A percentile compares a stretch with the other conserved stretches of the same genome.
Evolutionary conservation across 1,140 invertebrate species (phyloP).

Genomic region (Hydropsyche tenuis): DNA sequence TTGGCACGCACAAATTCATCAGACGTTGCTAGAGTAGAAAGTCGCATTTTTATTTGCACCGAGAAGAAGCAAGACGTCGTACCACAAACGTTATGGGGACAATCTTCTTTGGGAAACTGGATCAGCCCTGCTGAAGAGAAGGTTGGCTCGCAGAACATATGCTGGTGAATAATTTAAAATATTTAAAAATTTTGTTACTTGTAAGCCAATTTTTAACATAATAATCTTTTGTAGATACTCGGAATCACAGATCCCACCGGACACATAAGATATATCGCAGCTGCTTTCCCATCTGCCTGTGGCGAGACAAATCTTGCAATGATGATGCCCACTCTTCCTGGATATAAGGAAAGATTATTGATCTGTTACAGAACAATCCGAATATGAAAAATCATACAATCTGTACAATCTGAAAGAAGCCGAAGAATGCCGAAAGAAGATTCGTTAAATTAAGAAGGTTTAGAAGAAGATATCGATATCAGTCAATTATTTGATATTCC

Average conservation of each 20-base stretch:
- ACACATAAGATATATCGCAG: slow-evolving; percentile 91
- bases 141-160: slow-evolving; percentile 99
- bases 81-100: slow-evolving; percentile 75
- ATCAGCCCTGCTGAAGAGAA: slow-evolving; percentile 84
- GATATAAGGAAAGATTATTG: slow-evolving; percentile 79
- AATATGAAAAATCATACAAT: no score
- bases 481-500: slow-evolving; percentile 86
- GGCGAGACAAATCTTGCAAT: slow-evolving; percentile 99
- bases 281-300: slow-evolving; percentile 97
- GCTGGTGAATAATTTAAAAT: slow-evolving; percentile 75
- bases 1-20: slow-evolving; percentile 93
- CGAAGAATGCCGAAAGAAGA: slow-evolving; percentile 70
- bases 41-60: slow-evolving; percentile 94
- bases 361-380: no score
- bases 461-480: slow-evolving; percentile 74
- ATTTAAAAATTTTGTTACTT: not conserved
- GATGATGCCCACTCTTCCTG: slow-evolving; percentile 91
- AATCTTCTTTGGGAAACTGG: slow-evolving; percentile 92
- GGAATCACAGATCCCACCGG: slow-evolving; percentile 92
- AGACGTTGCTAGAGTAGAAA: slow-evolving; percentile 97
- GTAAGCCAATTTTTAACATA: slow-evolving; percentile 41
- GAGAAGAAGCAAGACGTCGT: slow-evolving; percentile 81
- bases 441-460: slow-evolving; percentile 74
- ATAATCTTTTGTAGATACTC: slow-evolving; percentile 73
- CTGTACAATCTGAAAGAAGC: no score